Base-by-base conservation (phyloP, 2,888 invertebrate species). In the Eledona agricola region DNA sequence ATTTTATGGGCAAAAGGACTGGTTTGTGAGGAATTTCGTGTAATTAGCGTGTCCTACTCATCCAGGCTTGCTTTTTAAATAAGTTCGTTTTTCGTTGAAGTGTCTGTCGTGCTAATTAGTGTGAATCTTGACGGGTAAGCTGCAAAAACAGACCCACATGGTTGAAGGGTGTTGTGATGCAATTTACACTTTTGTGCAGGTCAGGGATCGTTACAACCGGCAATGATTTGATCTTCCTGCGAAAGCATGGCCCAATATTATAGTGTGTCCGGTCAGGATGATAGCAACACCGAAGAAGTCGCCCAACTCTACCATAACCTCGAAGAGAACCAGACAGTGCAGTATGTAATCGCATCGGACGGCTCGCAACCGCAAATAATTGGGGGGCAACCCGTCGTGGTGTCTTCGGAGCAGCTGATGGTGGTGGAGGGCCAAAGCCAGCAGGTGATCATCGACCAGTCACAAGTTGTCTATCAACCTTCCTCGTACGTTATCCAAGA, bases 211-310 rank as follows among this genome's bases (percentile, higher is more conserved):
- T 19, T 19, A 19, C 6, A 4, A 19, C 7, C 4, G 25, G 20
- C 32, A 22, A 32, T 45, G 45, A 25, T 46, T 23, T 46, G 25
- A 35, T 34, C 13, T 6, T 32, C n/a, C n/a, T 26, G 9, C 12
- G 4, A 35, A 26, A 43, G 32, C 28, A 87, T 87, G 87, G 86
- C 86, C 74, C 85, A 86, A 75, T 86, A 83, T 77, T 86, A 81
- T 74, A 85, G 86, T 68, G 83, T 86, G 71, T 80, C 84, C 72
- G 72, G 82, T 72, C 81, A 80, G 77, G 76, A 78, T 42, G 70
- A 73, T 65, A 81, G 79, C 72, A 77, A 78, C 68, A 77, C 80
- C 55, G 85, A 85, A 64, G 84, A 86, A 64, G 71, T 84, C 58
- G 83, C 84, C 73, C 81, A 84, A 69, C 83, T 82, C 69, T 85